A percentile compares a stretch with the other conserved stretches of the same genome.
Evolutionary conservation across 2,113 vertebrate species (phyloP).

Genomic region (Nipponia nippon): DNA sequence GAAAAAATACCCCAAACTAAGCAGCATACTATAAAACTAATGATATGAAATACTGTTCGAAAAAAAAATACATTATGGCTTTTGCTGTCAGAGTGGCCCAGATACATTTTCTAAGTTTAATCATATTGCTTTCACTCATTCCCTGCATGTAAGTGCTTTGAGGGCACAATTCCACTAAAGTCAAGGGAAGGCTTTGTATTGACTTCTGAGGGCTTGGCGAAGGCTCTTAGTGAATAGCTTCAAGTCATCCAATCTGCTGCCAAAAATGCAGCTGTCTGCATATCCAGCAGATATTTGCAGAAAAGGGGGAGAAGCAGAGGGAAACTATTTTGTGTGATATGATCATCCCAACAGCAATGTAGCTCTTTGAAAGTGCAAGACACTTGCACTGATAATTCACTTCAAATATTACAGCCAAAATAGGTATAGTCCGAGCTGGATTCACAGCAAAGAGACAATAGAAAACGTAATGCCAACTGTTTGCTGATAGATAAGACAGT

Average conservation of each 20-base stretch:
- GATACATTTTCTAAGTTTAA: slow-evolving; percentile 31
- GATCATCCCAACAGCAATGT: not conserved
- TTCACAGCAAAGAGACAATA: not conserved
- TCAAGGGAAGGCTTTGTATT: slow-evolving; percentile 39
- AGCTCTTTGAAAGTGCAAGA: not conserved
- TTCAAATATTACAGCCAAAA: not conserved
- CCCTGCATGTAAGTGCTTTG: not conserved
- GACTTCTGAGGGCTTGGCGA: slow-evolving; percentile 36
- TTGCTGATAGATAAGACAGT: not conserved
- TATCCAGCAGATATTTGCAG: slow-evolving; percentile 22
- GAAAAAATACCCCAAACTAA: not conserved
- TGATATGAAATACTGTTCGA: not conserved
- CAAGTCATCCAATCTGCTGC: slow-evolving; percentile 12
- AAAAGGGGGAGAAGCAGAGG: not conserved
- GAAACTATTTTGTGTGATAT: not conserved
- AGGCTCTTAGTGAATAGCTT: slow-evolving; percentile 34
- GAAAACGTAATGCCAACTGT: not conserved
- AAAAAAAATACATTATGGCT: not conserved
- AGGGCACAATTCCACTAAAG: slow-evolving; percentile 27
- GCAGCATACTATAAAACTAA: not conserved
- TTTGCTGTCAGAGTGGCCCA: slow-evolving; percentile 20
- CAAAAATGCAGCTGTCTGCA: slow-evolving; percentile 44
- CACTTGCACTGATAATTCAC: not conserved
- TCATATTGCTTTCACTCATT: slow-evolving; percentile 29
- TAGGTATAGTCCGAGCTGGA: not conserved